phyloP scores from a whole-genome alignment of 2,888 invertebrate species.

The Polylopha cassiicola region DNA sequence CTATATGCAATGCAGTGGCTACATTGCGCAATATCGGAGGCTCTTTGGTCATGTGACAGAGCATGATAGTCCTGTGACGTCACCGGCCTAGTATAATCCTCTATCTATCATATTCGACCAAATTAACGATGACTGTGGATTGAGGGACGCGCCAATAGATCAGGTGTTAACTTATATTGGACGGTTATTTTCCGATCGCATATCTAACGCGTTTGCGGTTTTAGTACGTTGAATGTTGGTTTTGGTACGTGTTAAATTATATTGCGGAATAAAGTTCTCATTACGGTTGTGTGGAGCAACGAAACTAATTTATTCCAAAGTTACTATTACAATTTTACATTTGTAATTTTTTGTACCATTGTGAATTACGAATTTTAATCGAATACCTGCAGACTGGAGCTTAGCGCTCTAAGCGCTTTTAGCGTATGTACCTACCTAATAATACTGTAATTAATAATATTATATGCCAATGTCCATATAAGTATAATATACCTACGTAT shows the following conservation, averaged over 20 bases:
- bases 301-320: background rate
- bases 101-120: slow-evolving; percentile 21
- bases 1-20: slow-evolving; percentile 7
- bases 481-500: too few relatives aligned
- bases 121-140: slow-evolving; percentile 1
- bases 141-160: background rate
- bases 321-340: background rate
- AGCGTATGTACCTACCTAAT: too few relatives aligned
- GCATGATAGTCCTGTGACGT: slow-evolving; percentile 21
- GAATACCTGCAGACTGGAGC: too few relatives aligned
- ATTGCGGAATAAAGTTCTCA: background rate
- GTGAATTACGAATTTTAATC: too few relatives aligned
- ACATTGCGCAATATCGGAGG: slow-evolving; percentile 16
- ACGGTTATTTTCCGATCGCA: slow-evolving; percentile 12
- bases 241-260: background rate
- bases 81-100: slow-evolving; percentile 11
- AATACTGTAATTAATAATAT: too few relatives aligned
- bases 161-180: slow-evolving; percentile 10
- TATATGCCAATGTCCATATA: too few relatives aligned
- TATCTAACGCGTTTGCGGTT: slow-evolving; percentile 13
- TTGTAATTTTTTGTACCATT: too few relatives aligned
- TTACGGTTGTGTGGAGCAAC: background rate
- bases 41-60: slow-evolving; percentile 17
- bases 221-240: slow-evolving; percentile 8
- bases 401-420: too few relatives aligned